Percentiles rank a stretch among this genome's conserved stretches.
Conservation (phyloP, 2,113 vertebrate genomes). For the Neofelis nebulosa region DNA sequence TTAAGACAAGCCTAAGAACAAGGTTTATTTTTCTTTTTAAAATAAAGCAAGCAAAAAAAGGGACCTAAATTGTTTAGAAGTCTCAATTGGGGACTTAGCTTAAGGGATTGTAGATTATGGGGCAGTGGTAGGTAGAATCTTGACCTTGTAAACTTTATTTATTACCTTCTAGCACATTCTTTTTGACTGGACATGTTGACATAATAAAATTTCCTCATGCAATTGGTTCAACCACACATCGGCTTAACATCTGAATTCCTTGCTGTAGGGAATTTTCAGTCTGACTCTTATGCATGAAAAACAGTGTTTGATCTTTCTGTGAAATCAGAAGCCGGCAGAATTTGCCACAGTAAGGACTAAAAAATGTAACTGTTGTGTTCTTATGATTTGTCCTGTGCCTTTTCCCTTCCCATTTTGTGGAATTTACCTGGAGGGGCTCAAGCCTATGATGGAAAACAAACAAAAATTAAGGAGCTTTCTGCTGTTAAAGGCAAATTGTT, state of each 20-base stretch:
- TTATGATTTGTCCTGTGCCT: conserved; percentile 34
- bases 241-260: conserved; percentile 60
- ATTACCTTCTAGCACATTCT: conserved; percentile 26
- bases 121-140: conserved; percentile 15
- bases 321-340: conserved; percentile 62
- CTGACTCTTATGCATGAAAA: conserved; percentile 64
- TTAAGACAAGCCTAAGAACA: not conserved
- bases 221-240: conserved; percentile 25
- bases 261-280: conserved; percentile 68
- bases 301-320: conserved; percentile 62
- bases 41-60: not conserved
- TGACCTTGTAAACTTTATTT: conserved; percentile 51
- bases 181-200: conserved; percentile 51
- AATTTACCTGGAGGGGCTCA: conserved; percentile 56
- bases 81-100: not conserved
- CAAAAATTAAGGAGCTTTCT: conserved; percentile 48
- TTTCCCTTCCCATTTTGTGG: conserved; percentile 54
- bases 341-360: conserved; percentile 70
- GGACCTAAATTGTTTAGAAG: not conserved
- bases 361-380: conserved; percentile 36
- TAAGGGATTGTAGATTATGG: not conserved
- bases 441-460: conserved; percentile 54
- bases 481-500: conserved; percentile 27
- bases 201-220: conserved; percentile 59
- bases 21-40: conserved; percentile 50